A percentile compares a stretch with the other conserved stretches of the same genome.
Evolutionary conservation across 30 jellyfish, hydroid and myxozoan species (phyloP).

Genomic region (Nemopilema nomurai): DNA sequence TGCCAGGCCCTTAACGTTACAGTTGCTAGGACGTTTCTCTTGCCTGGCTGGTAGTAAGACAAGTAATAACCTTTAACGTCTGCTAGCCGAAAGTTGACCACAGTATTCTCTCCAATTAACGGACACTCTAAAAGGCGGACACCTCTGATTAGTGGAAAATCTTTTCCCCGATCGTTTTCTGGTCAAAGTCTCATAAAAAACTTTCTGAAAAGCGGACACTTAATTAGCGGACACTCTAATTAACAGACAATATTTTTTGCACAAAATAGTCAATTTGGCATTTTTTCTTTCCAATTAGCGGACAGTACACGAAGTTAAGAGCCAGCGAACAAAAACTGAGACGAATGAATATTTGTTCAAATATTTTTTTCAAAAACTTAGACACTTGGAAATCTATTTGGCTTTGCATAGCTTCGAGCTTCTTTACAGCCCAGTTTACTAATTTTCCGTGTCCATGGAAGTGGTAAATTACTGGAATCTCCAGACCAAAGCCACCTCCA

Average conservation of each 20-base stretch:
- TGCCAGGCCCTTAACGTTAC: too few species aligned
- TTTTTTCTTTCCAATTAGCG: conserved; percentile 13
- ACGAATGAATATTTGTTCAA: conserved; percentile 42
- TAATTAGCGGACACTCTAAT: conserved; percentile 32
- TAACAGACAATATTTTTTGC: conserved; percentile 40
- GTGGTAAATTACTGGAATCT: conserved; percentile 40
- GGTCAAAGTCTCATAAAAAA: conserved; percentile 9
- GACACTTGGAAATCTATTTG: conserved; percentile 41
- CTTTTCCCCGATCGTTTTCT: conserved; percentile 21
- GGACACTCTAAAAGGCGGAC: conserved; percentile 21
- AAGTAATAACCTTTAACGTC: too few species aligned
- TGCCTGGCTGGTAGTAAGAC: too few species aligned
- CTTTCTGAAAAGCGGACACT: conserved; percentile 29
- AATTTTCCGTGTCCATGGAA: conserved; percentile 10
- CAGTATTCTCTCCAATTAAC: conserved; percentile 13
- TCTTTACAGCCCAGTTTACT: conserved; percentile 18
- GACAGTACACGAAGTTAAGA: conserved; percentile 15
- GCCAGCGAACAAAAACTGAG: conserved; percentile 52
- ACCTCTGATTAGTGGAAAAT: conserved; percentile 16
- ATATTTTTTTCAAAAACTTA: conserved; percentile 31
- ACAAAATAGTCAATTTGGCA: conserved; percentile 15
- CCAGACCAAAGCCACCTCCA: conserved; percentile 26
- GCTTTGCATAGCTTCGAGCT: conserved; percentile 31
- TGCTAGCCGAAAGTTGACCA: too few species aligned
- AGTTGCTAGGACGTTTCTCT: too few species aligned